These are phyloP conservation scores for Ligdia adustata DNA, from an alignment of 2,888 invertebrate species.

Conservation along the genomic window DNA sequence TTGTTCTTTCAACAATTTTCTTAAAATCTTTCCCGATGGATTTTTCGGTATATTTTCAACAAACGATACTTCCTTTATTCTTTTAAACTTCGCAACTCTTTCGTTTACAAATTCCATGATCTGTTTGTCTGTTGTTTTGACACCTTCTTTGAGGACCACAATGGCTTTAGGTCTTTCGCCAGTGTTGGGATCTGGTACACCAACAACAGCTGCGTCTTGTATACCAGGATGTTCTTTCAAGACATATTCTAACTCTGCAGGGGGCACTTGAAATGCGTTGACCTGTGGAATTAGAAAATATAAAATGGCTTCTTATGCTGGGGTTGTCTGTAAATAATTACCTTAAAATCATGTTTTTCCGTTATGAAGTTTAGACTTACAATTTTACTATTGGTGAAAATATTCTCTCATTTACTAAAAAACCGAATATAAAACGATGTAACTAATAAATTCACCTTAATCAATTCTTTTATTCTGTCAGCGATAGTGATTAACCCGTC, in stretches of 20 bases:
- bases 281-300: constrained; percentile 63
- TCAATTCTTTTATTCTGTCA: constrained; percentile 91
- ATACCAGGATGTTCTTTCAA: constrained; percentile 89
- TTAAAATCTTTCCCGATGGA: constrained; percentile 90
- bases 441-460: constrained; percentile 83
- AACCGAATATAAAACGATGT: no score
- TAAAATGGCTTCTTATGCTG: no score
- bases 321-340: no score
- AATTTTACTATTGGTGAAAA: no score
- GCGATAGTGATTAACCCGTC: constrained; percentile 87
- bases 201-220: constrained; percentile 92
- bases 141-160: constrained; percentile 82
- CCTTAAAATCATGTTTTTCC: no score
- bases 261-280: constrained; percentile 91
- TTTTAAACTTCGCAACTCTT: constrained; percentile 91
- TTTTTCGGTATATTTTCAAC: constrained; percentile 89
- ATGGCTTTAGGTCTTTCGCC: constrained; percentile 92
- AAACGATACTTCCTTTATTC: constrained; percentile 86
- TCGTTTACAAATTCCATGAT: constrained; percentile 85
- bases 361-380: no score
- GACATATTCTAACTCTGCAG: constrained; percentile 93
- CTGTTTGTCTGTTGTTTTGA: constrained; percentile 75
- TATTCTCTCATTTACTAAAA: no score
- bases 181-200: constrained; percentile 85
- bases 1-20: constrained; percentile 80